These are phyloP conservation scores for Anoura caudifer DNA, from an alignment of 2,113 vertebrate genomes.

Conservation along the genomic window DNA sequence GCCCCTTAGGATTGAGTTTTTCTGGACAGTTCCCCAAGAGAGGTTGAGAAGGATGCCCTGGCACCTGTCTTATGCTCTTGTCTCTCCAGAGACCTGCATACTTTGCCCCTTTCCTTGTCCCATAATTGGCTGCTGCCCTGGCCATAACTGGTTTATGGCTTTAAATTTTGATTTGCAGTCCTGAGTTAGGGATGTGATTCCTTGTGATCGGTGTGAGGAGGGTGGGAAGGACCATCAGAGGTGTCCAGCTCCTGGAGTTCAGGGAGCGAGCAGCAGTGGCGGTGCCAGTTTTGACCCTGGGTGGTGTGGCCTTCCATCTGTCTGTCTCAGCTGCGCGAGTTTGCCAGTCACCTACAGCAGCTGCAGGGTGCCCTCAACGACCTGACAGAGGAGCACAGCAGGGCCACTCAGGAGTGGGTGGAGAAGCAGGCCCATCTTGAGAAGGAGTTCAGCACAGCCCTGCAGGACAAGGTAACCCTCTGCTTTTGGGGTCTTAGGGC, in stretches of 20 bases:
- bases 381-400: constrained; percentile 82
- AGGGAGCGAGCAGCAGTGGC: background rate
- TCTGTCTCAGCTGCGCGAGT: constrained; percentile 83
- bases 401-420: constrained; percentile 77
- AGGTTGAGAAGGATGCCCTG: background rate
- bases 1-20: background rate
- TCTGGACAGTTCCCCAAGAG: background rate
- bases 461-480: constrained; percentile 87
- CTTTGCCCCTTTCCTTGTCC: background rate
- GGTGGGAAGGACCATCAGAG: background rate
- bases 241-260: background rate
- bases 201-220: background rate
- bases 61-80: background rate
- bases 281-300: background rate
- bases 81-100: background rate
- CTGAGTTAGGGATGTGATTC: background rate
- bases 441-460: constrained; percentile 80
- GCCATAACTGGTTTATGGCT: background rate
- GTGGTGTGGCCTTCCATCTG: background rate
- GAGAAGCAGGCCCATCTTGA: constrained; percentile 80
- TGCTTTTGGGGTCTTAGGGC: background rate
- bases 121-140: background rate
- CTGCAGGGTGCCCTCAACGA: constrained; percentile 85
- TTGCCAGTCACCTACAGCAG: constrained; percentile 82
- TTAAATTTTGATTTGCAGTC: background rate